These are phyloP conservation scores for Alloscopus bannaensis DNA, from an alignment of 2,888 invertebrate genomes.

Conservation along the genomic window DNA sequence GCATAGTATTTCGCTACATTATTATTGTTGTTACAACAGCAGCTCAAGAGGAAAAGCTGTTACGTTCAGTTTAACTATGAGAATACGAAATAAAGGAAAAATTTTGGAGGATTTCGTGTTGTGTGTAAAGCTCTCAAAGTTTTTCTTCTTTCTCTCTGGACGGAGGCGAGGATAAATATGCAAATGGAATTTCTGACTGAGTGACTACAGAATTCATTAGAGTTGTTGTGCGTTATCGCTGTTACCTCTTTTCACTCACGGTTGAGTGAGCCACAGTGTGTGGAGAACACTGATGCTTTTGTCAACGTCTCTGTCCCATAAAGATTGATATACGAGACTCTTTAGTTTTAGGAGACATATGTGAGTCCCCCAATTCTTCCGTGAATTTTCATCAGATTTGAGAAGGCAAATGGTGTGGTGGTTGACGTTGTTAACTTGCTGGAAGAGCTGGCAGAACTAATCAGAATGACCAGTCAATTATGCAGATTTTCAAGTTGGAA, in stretches of 20 bases:
- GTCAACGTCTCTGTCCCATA: constrained; percentile 48
- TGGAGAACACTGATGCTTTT: constrained; percentile 32
- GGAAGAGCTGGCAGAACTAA: constrained; percentile 53
- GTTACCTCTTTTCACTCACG: constrained; percentile 12
- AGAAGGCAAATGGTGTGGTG: background rate
- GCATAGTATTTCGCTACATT: constrained; percentile 10
- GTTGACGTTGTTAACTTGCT: constrained; percentile 46
- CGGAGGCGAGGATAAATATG: constrained; percentile 43
- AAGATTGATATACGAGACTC: constrained; percentile 40
- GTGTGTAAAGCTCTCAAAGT: constrained; percentile 5
- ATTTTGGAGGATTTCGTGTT: too few relatives aligned
- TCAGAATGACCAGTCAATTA: constrained; percentile 59
- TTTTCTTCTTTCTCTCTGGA: constrained; percentile 2
- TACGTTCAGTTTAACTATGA: too few relatives aligned
- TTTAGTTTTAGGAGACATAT: background rate
- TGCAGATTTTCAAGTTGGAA: constrained; percentile 40
- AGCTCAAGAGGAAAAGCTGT: constrained; percentile 13
- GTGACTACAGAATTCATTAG: constrained; percentile 59
- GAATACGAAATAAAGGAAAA: too few relatives aligned
- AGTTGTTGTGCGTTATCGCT: constrained; percentile 46
- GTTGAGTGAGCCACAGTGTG: constrained; percentile 14
- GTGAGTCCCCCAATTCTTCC: constrained; percentile 5
- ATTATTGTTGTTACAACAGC: constrained; percentile 41
- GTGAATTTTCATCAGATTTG: constrained; percentile 26
- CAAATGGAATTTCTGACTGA: constrained; percentile 60